Conservation (phyloP, 2,113 vertebrate species). For the Aspiorhynchus laticeps region DNA sequence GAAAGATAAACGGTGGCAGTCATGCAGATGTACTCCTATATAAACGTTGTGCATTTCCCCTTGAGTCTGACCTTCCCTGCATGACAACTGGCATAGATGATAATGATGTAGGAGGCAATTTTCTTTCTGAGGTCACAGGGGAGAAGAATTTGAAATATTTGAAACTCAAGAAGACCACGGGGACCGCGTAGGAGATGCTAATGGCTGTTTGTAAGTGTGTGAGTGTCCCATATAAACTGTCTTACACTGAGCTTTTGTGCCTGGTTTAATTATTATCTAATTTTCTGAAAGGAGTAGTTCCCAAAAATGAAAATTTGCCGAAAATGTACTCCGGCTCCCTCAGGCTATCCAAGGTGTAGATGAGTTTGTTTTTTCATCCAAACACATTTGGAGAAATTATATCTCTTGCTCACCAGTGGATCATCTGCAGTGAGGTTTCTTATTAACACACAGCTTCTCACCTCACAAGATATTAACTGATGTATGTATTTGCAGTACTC, state of each 20-base stretch:
- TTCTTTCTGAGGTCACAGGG: slow-evolving; percentile 22
- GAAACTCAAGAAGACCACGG: neutral
- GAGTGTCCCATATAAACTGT: neutral
- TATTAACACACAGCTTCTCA: too few species aligned
- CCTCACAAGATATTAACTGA: too few species aligned
- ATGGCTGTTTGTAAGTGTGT: neutral
- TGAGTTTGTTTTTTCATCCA: too few species aligned
- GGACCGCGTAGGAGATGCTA: neutral
- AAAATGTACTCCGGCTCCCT: too few species aligned
- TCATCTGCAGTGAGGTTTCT: too few species aligned
- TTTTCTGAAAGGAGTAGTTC: neutral
- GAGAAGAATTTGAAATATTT: slow-evolving; percentile 15
- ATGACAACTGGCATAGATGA: slow-evolving; percentile 16
- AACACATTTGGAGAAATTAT: too few species aligned
- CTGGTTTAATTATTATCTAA: neutral
- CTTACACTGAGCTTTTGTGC: neutral
- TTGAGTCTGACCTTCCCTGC: slow-evolving; percentile 41
- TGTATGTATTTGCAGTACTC: too few species aligned
- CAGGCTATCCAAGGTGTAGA: too few species aligned
- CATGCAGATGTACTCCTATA: slow-evolving; percentile 34
- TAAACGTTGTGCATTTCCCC: slow-evolving; percentile 17
- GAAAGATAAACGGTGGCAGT: slow-evolving; percentile 22
- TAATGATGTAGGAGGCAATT: slow-evolving; percentile 39
- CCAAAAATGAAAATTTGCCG: too few species aligned
- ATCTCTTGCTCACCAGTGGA: too few species aligned